Conservation (phyloP, 1,140 invertebrate species). For the Megalopta genalis region DNA sequence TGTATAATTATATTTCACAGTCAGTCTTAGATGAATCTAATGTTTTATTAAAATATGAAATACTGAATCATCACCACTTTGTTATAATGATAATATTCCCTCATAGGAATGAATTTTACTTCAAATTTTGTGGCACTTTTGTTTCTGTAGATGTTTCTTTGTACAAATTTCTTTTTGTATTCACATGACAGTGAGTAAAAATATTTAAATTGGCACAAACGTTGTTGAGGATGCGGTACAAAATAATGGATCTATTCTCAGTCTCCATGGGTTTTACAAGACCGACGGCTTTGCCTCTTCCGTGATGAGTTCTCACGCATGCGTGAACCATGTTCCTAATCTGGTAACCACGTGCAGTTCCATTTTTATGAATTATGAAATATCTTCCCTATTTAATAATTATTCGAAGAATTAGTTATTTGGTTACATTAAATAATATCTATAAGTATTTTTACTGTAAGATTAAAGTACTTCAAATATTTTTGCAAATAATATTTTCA, state of each 20-base stretch:
- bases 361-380: neutral
- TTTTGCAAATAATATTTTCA: neutral
- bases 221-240: neutral
- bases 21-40: constrained; percentile 14
- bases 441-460: neutral
- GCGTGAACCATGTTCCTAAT: constrained; percentile 12
- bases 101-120: constrained; percentile 12
- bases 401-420: neutral
- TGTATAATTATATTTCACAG: constrained; percentile 2
- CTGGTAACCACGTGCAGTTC: constrained; percentile 20
- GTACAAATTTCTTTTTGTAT: neutral
- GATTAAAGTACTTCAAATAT: neutral
- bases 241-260: constrained; percentile 36
- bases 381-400: neutral
- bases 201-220: constrained; percentile 28
- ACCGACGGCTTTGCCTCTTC: constrained; percentile 12
- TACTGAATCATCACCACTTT: constrained; percentile 13
- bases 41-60: constrained; percentile 12
- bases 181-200: constrained; percentile 32
- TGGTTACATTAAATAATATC: neutral
- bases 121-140: neutral
- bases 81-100: constrained; percentile 4
- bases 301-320: neutral
- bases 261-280: constrained; percentile 19
- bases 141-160: neutral